These are phyloP conservation scores for Acleris literana DNA, from an alignment of 2,888 invertebrate species.

Conservation along the genomic window DNA sequence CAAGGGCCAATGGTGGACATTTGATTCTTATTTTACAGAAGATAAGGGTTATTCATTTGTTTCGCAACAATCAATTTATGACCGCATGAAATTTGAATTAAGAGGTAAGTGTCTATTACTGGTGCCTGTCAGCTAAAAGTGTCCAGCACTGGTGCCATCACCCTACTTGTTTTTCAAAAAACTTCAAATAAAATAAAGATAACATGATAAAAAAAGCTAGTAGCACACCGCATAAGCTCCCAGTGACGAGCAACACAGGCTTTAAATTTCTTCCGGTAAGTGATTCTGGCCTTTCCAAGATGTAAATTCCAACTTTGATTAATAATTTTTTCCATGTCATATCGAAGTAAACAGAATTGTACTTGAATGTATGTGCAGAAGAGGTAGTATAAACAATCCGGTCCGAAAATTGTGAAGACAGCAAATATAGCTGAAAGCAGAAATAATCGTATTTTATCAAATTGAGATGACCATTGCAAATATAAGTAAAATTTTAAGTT, in stretches of 20 bases:
- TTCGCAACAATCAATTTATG: too few relatives aligned
- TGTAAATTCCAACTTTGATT: slow-evolving; percentile 25
- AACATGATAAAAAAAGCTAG: not conserved
- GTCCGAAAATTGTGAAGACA: slow-evolving; percentile 49
- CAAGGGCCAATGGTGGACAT: too few relatives aligned
- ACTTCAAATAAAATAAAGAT: too few relatives aligned
- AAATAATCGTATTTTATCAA: slow-evolving; percentile 37
- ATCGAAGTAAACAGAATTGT: slow-evolving; percentile 51
- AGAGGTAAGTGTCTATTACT: too few relatives aligned
- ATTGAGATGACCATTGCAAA: not conserved
- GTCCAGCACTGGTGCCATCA: too few relatives aligned
- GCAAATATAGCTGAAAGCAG: slow-evolving; percentile 42
- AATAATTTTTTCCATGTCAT: slow-evolving; percentile 48
- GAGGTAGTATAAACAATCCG: slow-evolving; percentile 55
- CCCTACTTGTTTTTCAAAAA: too few relatives aligned
- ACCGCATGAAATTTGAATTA: too few relatives aligned
- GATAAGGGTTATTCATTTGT: too few relatives aligned
- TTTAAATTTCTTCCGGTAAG: slow-evolving; percentile 42
- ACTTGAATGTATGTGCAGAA: slow-evolving; percentile 57
- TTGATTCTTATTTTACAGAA: too few relatives aligned
- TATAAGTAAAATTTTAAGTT: too few relatives aligned
- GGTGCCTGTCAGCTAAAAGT: too few relatives aligned
- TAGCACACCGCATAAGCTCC: slow-evolving; percentile 51
- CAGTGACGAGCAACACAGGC: slow-evolving; percentile 50
- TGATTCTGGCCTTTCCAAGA: slow-evolving; percentile 21